Evolutionary conservation across 1,140 invertebrate species (phyloP).

Genomic region (Hermetia illucens): DNA sequence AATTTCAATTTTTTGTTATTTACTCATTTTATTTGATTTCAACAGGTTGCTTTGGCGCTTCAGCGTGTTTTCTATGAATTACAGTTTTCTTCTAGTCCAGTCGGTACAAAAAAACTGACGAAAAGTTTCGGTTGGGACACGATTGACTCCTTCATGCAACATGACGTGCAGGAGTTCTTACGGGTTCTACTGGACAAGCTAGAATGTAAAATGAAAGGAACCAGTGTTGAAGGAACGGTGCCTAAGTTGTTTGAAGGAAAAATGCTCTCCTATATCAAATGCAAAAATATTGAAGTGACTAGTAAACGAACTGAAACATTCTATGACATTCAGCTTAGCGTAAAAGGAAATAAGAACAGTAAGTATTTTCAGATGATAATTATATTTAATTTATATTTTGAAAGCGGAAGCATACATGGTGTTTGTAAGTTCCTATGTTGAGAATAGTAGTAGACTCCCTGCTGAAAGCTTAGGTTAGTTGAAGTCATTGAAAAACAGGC

Average conservation of each 20-base stretch:
- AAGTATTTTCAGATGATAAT: neutral
- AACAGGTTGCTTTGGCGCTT: conserved; percentile 63
- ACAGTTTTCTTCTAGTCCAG: conserved; percentile 95
- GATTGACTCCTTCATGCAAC: conserved; percentile 99
- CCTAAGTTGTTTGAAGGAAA: conserved; percentile 97
- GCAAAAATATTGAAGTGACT: conserved; percentile 94
- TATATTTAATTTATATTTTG: neutral
- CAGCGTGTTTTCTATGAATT: conserved; percentile 98
- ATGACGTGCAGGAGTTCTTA: conserved; percentile 92
- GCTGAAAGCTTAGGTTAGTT: no score
- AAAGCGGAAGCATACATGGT: no score
- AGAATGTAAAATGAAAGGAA: conserved; percentile 97
- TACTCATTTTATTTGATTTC: neutral
- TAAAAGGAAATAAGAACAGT: conserved; percentile 92
- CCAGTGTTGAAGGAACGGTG: conserved; percentile 91
- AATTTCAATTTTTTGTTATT: no score
- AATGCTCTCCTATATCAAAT: conserved; percentile 97
- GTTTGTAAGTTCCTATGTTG: no score
- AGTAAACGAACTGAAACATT: conserved; percentile 94
- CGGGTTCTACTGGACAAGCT: conserved; percentile 88
- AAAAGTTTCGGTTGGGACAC: conserved; percentile 99
- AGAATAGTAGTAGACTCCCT: no score
- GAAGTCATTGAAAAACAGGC: no score
- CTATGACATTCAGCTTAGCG: conserved; percentile 98
- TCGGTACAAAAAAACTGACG: conserved; percentile 98